Conservation (phyloP, 2,797 vertebrate species). For the Chelmon rostratus region DNA sequence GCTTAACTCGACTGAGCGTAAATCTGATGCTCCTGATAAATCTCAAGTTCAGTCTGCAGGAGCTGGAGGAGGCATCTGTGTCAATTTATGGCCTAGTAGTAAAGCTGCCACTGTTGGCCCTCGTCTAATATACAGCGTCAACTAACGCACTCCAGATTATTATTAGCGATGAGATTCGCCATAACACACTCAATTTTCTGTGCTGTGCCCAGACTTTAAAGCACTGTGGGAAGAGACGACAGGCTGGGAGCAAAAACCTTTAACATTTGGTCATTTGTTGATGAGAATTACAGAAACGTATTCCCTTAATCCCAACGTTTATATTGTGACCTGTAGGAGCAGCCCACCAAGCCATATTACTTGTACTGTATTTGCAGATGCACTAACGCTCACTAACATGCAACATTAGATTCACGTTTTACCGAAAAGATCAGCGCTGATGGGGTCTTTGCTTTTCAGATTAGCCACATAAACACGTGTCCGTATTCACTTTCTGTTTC, state of each 20-base stretch:
- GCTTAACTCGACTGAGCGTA: conserved; percentile 27
- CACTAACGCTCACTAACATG: background rate
- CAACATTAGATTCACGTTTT: background rate
- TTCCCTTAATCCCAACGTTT: background rate
- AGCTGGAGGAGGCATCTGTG: background rate
- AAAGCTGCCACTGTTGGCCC: conserved; percentile 16
- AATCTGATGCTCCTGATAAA: conserved; percentile 50
- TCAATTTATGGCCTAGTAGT: conserved; percentile 44
- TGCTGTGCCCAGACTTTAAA: conserved; percentile 5
- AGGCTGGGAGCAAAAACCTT: background rate
- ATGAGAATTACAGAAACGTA: background rate
- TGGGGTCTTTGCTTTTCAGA: background rate
- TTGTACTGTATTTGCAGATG: background rate
- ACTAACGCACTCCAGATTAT: conserved; percentile 5
- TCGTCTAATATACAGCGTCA: conserved; percentile 17
- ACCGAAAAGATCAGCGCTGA: background rate
- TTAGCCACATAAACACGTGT: background rate
- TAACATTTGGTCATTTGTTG: background rate
- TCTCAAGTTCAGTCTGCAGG: conserved; percentile 23
- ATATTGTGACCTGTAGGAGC: background rate
- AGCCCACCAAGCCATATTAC: background rate
- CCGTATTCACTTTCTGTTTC: conserved; percentile 1
- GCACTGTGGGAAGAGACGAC: background rate
- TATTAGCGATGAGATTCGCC: conserved; percentile 17
- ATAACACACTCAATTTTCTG: background rate